These are phyloP conservation scores for Ianthella basta DNA, from an alignment of 37 sponge, comb jelly and placozoan genomes.

Conservation along the genomic window DNA sequence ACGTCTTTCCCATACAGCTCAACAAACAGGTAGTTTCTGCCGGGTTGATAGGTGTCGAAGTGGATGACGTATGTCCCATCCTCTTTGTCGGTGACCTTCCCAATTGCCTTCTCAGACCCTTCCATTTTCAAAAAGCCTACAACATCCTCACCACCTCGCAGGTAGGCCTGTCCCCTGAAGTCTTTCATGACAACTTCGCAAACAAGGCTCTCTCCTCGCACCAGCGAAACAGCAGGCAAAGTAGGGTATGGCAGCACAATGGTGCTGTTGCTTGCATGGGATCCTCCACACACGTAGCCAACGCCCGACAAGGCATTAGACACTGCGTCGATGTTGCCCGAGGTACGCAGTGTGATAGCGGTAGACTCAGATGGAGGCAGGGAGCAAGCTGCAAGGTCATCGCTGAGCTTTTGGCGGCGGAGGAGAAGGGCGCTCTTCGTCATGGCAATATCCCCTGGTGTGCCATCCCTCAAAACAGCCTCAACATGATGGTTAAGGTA, in stretches of 20 bases:
- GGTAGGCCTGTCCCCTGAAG: neutral
- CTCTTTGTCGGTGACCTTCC: conserved; percentile 6
- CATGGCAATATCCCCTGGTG: conserved; percentile 15
- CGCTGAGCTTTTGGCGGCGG: neutral
- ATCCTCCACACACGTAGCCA: conserved; percentile 29
- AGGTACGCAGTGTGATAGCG: conserved; percentile 20
- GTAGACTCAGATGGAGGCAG: conserved; percentile 2
- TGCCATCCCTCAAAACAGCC: conserved; percentile 21
- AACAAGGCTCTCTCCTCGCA: neutral
- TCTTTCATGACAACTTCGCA: conserved; percentile 13
- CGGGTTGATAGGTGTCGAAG: conserved; percentile 1
- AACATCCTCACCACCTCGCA: neutral
- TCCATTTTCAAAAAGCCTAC: neutral
- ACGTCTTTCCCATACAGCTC: conserved; percentile 6
- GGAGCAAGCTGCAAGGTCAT: neutral
- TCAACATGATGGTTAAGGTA: neutral
- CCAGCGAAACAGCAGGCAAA: conserved; percentile 10
- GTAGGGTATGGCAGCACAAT: neutral
- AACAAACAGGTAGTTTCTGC: neutral
- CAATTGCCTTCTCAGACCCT: neutral
- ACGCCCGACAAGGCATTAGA: conserved; percentile 4
- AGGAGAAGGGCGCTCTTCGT: conserved; percentile 2
- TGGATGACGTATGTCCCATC: conserved; percentile 16
- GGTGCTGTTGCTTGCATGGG: neutral
- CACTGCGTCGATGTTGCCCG: conserved; percentile 13